Base-by-base conservation (phyloP, 2,888 invertebrate species). In the Mimachlamys varia region DNA sequence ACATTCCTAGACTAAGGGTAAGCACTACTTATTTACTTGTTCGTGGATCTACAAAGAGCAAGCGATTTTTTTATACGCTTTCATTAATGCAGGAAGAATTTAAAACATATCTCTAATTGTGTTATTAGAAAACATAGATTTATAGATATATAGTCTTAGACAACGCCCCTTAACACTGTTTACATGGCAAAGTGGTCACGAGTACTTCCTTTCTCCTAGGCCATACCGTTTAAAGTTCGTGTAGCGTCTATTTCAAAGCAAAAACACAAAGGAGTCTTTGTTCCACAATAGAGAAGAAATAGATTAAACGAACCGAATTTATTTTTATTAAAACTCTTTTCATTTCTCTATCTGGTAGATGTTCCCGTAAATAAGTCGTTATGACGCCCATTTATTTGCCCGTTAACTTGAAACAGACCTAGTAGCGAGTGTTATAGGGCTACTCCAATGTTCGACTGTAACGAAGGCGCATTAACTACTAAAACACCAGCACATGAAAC, bases 331-430 rank as follows among this genome's bases (percentile, higher is more conserved):
- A 76, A 76, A 27, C 27, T 76, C 13, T 76, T 33, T 76, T 76
- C 33, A 76, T 76, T 76, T 76, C 76, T 76, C 33, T 27, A 27
- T 76, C 76, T 76, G 76, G 76, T 76, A 76, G 76, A 76, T 76
- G 76, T 76, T 76, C 12, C 76, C 27, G 33, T 76, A 76, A 76
- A 76, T 76, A 76, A 12, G 76, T 15, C 4, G 27, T 76, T 76
- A 76, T 33, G 33, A 76, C 76, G 33, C 76, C 76, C 76, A 76
- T 76, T 33, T 76, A 33, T 76, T 27, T 76, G 33, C 13, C 76
- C 33, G 1, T 76, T 76, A 76, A 76, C 27, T 27, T 76, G 76
- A 76, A 76, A 27, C 76, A 76, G 76, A 4, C 76, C 33, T 12
- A 76, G 76, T 76, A 27, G 76, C 13, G 33, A 76, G 76, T 76